Percentiles rank a stretch among this genome's conserved stretches.
These are phyloP conservation scores for Myrmecophaga tridactyla DNA, from an alignment of 2,113 vertebrate genomes.

Conservation along the genomic window DNA sequence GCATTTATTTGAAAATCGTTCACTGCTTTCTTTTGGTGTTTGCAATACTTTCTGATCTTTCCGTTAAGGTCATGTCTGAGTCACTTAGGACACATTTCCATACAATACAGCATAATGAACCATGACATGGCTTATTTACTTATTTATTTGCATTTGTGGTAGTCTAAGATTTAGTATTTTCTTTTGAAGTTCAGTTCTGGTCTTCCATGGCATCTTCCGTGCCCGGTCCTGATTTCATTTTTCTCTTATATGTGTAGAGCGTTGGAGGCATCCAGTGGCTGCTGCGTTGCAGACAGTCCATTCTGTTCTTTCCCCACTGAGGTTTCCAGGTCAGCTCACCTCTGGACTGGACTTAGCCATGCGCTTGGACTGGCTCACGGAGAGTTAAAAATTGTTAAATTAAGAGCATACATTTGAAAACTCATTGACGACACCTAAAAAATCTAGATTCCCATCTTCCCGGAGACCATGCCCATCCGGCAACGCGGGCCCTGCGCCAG, in stretches of 20 bases:
- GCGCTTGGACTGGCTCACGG: not conserved
- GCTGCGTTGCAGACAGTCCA: not conserved
- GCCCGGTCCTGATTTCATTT: not conserved
- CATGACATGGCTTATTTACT: not conserved
- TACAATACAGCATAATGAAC: not conserved
- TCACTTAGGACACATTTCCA: not conserved
- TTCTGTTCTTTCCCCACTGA: not conserved
- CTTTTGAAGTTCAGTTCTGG: not conserved
- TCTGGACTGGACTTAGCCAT: not conserved
- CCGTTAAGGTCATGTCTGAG: not conserved
- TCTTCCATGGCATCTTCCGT: not conserved
- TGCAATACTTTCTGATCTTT: not conserved
- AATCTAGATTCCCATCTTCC: not conserved
- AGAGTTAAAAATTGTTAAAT: not conserved
- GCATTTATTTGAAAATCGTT: not conserved
- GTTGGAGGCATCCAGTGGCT: not conserved
- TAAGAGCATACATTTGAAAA: not conserved
- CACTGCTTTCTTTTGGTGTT: not conserved
- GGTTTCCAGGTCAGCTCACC: not conserved
- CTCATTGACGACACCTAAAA: not conserved
- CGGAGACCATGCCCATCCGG: too few species aligned
- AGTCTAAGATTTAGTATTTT: not conserved
- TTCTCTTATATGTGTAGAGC: not conserved
- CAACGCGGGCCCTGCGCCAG: accelerated
- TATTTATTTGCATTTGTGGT: not conserved